These are phyloP conservation scores for Aratinga solstitialis DNA, from an alignment of 2,797 vertebrate species.

Conservation along the genomic window DNA sequence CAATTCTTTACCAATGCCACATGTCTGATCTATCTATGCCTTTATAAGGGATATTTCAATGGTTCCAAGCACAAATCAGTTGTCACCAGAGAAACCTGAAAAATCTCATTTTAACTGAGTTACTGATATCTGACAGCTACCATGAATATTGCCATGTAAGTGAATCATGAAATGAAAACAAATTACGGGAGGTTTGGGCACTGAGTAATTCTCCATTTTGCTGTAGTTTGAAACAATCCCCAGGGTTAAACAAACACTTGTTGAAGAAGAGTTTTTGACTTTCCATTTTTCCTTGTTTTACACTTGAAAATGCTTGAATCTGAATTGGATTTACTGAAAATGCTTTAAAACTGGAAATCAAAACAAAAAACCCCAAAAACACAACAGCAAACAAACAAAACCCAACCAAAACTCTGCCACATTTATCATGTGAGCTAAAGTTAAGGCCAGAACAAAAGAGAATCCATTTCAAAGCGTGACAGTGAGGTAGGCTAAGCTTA, in stretches of 20 bases:
- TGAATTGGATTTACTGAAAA: neutral
- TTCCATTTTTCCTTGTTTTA: neutral
- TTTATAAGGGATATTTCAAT: neutral
- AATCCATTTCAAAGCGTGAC: neutral
- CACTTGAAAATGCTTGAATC: neutral
- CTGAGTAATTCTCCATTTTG: neutral
- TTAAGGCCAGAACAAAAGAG: neutral
- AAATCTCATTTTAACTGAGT: neutral
- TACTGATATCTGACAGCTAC: neutral
- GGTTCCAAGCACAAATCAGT: neutral
- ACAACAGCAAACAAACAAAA: neutral
- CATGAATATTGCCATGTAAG: neutral
- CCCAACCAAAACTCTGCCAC: neutral
- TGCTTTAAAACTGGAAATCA: neutral
- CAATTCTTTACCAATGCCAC: neutral
- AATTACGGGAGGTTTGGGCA: neutral
- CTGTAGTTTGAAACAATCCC: neutral
- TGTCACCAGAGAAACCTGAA: neutral
- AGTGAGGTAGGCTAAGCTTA: neutral
- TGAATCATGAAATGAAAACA: neutral
- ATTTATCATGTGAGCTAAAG: neutral
- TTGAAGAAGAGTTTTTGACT: neutral
- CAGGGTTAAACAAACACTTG: neutral
- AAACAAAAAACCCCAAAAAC: neutral
- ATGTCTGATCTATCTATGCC: neutral